These are phyloP conservation scores for Ia io DNA, from an alignment of 2,113 vertebrate species.

Conservation along the genomic window DNA sequence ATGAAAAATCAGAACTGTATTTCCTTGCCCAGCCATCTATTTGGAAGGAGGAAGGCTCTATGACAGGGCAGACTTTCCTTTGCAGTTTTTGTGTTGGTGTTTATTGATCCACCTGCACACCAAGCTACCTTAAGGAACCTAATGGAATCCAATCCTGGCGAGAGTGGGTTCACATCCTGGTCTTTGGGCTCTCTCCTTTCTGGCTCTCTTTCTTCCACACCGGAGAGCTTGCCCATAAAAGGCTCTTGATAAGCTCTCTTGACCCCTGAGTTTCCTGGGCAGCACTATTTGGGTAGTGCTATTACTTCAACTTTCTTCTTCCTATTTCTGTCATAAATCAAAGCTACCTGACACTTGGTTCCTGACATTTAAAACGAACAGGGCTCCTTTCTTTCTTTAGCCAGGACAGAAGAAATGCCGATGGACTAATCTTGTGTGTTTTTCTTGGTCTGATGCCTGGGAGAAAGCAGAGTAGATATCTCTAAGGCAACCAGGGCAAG, in stretches of 20 bases:
- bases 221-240: neutral
- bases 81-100: neutral
- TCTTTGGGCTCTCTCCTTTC: neutral
- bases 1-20: neutral
- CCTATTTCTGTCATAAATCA: conserved; percentile 66
- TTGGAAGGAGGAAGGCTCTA: neutral
- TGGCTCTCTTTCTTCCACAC: neutral
- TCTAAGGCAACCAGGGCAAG: neutral
- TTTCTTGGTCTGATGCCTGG: conserved; percentile 62
- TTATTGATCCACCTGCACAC: neutral
- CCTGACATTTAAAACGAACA: conserved; percentile 50
- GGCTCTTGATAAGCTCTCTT: conserved; percentile 52
- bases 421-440: conserved; percentile 49
- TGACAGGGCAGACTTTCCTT: neutral
- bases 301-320: conserved; percentile 61
- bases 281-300: conserved; percentile 51
- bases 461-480: conserved; percentile 14
- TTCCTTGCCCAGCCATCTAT: neutral
- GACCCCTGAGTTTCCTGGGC: conserved; percentile 45
- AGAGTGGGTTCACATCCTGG: neutral
- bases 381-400: conserved; percentile 60
- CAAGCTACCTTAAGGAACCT: neutral
- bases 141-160: accelerated
- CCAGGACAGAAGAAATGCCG: conserved; percentile 59
- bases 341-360: conserved; percentile 62